Conservation (phyloP, 2,797 vertebrate genomes). For the Phrynocephalus guinanensis region DNA sequence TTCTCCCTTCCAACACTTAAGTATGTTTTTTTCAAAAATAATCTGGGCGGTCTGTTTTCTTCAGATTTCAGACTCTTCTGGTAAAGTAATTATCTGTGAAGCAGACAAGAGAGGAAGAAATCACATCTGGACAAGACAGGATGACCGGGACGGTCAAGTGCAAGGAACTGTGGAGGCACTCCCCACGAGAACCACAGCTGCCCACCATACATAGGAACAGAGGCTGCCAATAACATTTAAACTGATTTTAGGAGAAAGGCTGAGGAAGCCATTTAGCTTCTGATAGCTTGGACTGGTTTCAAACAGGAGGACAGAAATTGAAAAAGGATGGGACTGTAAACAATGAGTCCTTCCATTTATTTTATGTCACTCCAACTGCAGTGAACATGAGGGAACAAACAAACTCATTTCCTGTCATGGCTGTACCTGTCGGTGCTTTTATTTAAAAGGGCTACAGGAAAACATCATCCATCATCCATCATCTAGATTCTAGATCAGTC, state of each 20-base stretch:
- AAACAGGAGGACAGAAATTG: constrained; percentile 33
- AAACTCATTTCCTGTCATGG: background rate
- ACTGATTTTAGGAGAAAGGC: constrained; percentile 73
- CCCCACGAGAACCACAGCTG: constrained; percentile 71
- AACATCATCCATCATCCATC: background rate
- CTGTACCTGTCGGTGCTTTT: background rate
- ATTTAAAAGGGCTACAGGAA: background rate
- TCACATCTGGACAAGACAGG: constrained; percentile 74
- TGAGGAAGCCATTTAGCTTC: constrained; percentile 68
- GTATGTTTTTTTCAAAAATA: constrained; percentile 71
- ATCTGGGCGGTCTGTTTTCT: constrained; percentile 69
- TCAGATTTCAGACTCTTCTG: constrained; percentile 69
- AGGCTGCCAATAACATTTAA: constrained; percentile 71
- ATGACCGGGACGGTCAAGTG: constrained; percentile 67
- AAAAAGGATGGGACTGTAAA: background rate
- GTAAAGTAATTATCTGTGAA: constrained; percentile 76
- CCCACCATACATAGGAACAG: constrained; percentile 66
- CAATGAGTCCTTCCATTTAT: background rate
- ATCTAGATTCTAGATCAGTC: background rate
- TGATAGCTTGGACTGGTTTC: constrained; percentile 67
- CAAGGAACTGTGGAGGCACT: constrained; percentile 32
- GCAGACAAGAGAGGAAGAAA: constrained; percentile 68
- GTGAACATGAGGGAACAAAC: background rate
- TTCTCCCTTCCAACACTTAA: constrained; percentile 30
- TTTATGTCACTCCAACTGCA: background rate